Evolutionary conservation across 2,113 vertebrate species (phyloP).

Genomic region (Protobothrops mucrosquamatus): DNA sequence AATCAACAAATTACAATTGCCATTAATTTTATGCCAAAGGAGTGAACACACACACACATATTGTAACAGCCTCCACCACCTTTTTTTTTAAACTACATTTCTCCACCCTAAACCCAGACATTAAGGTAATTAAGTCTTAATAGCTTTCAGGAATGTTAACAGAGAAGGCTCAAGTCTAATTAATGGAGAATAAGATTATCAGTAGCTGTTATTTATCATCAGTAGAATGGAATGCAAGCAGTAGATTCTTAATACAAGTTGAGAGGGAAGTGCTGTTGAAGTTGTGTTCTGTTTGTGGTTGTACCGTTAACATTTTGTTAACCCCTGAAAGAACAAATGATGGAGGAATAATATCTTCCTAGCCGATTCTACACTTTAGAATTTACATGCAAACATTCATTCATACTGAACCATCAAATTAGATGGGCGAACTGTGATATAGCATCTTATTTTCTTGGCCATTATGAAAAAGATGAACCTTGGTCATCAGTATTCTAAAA

Average conservation of each 20-base stretch:
- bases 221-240: background rate
- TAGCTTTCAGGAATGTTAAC: background rate
- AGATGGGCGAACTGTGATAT: background rate
- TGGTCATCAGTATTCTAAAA: background rate
- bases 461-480: background rate
- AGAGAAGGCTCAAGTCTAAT: background rate
- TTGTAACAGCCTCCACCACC: background rate
- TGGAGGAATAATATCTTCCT: background rate
- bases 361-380: background rate
- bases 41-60: background rate
- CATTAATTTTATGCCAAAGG: background rate
- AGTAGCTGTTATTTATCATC: background rate
- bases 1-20: background rate
- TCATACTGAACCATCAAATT: background rate
- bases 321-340: background rate
- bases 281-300: background rate
- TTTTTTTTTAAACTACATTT: background rate
- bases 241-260: background rate
- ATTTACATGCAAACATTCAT: background rate
- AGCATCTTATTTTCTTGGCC: background rate
- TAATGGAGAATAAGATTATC: background rate
- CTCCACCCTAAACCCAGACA: background rate
- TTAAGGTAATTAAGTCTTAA: background rate
- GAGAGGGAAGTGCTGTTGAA: background rate
- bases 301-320: background rate